Conservation (phyloP, 2,888 invertebrate genomes). For the Limenitis camilla region DNA sequence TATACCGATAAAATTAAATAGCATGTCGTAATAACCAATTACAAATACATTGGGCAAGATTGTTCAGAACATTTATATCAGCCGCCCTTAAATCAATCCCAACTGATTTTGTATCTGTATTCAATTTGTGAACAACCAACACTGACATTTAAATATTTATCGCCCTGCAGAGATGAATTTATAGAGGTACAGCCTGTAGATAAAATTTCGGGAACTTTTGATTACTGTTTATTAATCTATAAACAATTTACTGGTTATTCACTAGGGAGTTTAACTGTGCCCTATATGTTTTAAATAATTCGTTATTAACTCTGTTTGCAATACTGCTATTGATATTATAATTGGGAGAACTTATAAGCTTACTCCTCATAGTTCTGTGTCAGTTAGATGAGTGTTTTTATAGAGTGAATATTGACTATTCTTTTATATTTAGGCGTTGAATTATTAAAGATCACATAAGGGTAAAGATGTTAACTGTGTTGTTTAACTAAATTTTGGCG, state of each 20-base stretch:
- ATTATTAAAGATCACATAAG: too few relatives aligned
- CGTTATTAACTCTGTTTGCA: background rate
- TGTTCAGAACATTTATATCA: background rate
- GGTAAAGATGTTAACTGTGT: too few relatives aligned
- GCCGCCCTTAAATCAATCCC: constrained; percentile 3
- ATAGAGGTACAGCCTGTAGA: constrained; percentile 2
- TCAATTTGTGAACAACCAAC: constrained; percentile 9
- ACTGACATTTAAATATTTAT: constrained; percentile 10
- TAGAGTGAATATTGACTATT: too few relatives aligned
- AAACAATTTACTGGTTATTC: background rate
- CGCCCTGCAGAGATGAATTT: constrained; percentile 1
- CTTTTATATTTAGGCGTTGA: too few relatives aligned
- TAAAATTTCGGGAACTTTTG: background rate
- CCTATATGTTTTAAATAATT: background rate
- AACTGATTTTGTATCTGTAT: constrained; percentile 7
- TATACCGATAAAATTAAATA: background rate
- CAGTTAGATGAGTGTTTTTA: too few relatives aligned
- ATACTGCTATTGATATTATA: too few relatives aligned
- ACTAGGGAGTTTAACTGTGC: background rate
- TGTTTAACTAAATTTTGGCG: too few relatives aligned
- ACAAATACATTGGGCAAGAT: background rate
- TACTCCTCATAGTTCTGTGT: too few relatives aligned
- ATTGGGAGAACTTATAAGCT: too few relatives aligned
- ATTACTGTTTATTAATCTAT: background rate
- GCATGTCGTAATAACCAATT: constrained; percentile 4